Evolutionary conservation across 2,797 vertebrate genomes (phyloP).

Genomic region (Leptoclinus maculatus): DNA sequence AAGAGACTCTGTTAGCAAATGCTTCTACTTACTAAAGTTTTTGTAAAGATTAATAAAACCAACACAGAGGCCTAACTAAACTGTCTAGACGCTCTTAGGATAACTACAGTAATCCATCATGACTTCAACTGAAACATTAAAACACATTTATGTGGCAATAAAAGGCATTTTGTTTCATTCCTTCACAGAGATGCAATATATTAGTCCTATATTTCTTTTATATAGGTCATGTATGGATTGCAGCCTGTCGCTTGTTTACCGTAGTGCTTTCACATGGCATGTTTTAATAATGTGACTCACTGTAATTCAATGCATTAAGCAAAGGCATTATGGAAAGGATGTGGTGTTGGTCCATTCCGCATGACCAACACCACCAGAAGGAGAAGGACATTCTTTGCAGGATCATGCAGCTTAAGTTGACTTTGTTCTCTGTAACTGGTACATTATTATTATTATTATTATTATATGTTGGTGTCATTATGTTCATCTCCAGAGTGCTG

Average conservation of each 20-base stretch:
- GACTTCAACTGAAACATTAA: background rate
- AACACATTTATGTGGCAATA: slow-evolving; percentile 2
- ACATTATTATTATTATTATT: background rate
- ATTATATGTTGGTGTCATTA: slow-evolving; percentile 13
- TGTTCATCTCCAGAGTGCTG: background rate
- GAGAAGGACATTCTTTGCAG: background rate
- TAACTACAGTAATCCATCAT: background rate
- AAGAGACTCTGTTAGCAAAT: background rate
- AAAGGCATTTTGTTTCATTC: background rate
- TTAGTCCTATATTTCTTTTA: slow-evolving; percentile 27
- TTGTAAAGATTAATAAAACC: background rate
- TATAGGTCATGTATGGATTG: slow-evolving; percentile 55
- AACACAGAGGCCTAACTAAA: background rate
- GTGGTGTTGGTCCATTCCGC: background rate
- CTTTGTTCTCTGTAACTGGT: background rate
- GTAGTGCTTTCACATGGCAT: slow-evolving; percentile 29
- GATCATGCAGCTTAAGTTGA: background rate
- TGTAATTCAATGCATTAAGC: slow-evolving; percentile 27
- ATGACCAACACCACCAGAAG: background rate
- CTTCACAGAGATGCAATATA: background rate
- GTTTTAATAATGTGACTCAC: slow-evolving; percentile 28
- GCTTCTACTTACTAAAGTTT: background rate
- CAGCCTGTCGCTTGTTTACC: slow-evolving; percentile 35
- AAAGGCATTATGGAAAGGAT: background rate
- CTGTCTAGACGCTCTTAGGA: background rate